Evolutionary conservation across 2,888 invertebrate species (phyloP), one percentile per base, ranked within the genome.

Genomic region (Clivina fossor): DNA sequence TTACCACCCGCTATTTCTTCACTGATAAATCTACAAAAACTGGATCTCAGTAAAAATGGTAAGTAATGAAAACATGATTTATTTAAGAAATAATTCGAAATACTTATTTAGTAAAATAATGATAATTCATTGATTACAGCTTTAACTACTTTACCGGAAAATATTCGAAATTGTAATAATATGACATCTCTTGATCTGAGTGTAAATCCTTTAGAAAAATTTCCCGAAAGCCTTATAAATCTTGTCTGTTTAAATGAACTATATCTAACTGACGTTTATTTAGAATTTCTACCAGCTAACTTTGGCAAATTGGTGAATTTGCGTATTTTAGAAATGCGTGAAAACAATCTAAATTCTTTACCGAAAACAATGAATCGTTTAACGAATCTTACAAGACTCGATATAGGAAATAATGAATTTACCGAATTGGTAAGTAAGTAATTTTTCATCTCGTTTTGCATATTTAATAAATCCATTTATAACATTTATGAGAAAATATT

Each of bases 221-320:
- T 96, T 57, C 94, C 95, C n/a, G 94, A 94, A 75, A 89, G 91
- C 58, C 85, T 95, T 63, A 93, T 93, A 59, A 93, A 90, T 70
- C 80, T 95, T 58, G 84, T 90, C 64, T 88, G 89, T 61, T 76
- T 96, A 61, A 86, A 90, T 71, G 92, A 95, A 71, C 78, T 96
- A 58, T 90, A 90, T 74, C 78, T 96, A 49, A 95, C 93, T 76
- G 94, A 95, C 71, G 91, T 92, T 54, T 92, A 90, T 72, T 81
- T 96, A 62, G 94, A 95, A 74, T 95, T 89, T 77, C 78, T 96
- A 58, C 95, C 95, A 53, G 94, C 93, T 43, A 95, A 93, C 76
- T 93, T 96, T 76, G 96, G 95, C 38, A 82, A 94, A 60, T 77
- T 96, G 61, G 84, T 87, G 5, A 88, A 89, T 74, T 76, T 96